phyloP scores from a whole-genome alignment of 1,140 invertebrate species.

The Drosophila ohnishii region DNA sequence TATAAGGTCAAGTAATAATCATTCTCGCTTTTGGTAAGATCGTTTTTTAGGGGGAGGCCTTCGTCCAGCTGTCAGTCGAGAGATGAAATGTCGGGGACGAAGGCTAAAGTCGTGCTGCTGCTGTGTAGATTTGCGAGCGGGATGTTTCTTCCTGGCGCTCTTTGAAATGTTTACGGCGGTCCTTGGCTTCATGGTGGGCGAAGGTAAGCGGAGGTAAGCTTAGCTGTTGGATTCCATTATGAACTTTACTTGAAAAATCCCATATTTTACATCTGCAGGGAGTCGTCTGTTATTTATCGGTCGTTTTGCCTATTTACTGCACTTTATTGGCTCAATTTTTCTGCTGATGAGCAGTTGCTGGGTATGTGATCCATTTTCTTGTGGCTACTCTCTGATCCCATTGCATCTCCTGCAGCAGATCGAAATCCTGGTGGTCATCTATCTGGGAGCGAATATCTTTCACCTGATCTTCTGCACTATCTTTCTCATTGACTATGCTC shows the following conservation, averaged over 20 bases:
- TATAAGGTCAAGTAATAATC: background rate
- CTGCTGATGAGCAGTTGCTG: constrained; percentile 34
- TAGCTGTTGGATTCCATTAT: background rate
- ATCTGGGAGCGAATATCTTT: constrained; percentile 19
- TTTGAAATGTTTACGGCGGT: constrained; percentile 18
- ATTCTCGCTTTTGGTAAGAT: background rate
- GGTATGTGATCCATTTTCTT: constrained; percentile 10
- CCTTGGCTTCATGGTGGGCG: constrained; percentile 39
- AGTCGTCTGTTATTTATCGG: background rate
- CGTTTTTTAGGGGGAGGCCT: constrained; percentile 11
- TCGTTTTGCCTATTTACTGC: constrained; percentile 32
- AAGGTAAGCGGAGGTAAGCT: constrained; percentile 35
- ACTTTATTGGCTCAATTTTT: constrained; percentile 38
- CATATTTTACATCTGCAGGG: background rate
- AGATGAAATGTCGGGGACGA: constrained; percentile 34
- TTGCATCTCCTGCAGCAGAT: constrained; percentile 30
- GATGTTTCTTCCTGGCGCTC: constrained; percentile 21
- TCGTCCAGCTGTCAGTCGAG: constrained; percentile 22
- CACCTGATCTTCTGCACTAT: constrained; percentile 21
- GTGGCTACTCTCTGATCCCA: constrained; percentile 17
- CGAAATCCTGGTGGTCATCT: constrained; percentile 18
- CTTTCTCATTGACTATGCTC: constrained; percentile 16
- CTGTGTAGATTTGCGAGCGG: constrained; percentile 22
- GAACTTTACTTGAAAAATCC: too few relatives aligned
- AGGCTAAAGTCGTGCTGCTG: constrained; percentile 37